Conservation (phyloP, 2,113 vertebrate genomes). For the Heloderma charlesbogerti region DNA sequence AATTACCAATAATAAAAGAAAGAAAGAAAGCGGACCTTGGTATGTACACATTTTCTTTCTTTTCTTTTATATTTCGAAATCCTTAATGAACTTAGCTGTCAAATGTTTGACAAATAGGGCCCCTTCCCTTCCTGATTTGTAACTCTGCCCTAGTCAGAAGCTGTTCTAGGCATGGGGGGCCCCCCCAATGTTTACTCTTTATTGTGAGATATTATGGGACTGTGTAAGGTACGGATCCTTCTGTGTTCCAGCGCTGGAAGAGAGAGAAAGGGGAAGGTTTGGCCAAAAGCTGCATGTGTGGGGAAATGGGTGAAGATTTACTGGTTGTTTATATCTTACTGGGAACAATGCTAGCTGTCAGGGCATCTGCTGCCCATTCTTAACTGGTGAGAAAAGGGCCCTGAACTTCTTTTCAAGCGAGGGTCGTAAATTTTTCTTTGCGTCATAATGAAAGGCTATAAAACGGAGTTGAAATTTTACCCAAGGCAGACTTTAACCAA, state of each 20-base stretch:
- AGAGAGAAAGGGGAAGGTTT: background rate
- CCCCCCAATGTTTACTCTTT: constrained; percentile 66
- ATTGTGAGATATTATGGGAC: constrained; percentile 66
- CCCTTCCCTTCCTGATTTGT: constrained; percentile 87
- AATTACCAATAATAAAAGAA: constrained; percentile 33
- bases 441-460: constrained; percentile 79
- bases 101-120: constrained; percentile 93
- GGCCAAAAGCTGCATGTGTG: constrained; percentile 52
- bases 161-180: constrained; percentile 77
- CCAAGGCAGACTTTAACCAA: constrained; percentile 77
- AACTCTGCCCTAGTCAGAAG: constrained; percentile 81
- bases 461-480: constrained; percentile 79
- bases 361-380: constrained; percentile 78
- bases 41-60: constrained; percentile 95
- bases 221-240: constrained; percentile 48
- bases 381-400: constrained; percentile 78
- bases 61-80: constrained; percentile 86
- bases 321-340: constrained; percentile 74
- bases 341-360: constrained; percentile 81
- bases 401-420: constrained; percentile 74
- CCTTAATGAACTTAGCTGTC: constrained; percentile 95
- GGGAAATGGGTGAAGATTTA: constrained; percentile 72
- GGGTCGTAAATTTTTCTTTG: constrained; percentile 81
- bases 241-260: background rate
- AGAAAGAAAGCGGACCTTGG: constrained; percentile 73